Evolutionary conservation across 2,888 invertebrate genomes (phyloP), one percentile per base, ranked within the genome.

Genomic region (Eudasyphora cyanicolor): DNA sequence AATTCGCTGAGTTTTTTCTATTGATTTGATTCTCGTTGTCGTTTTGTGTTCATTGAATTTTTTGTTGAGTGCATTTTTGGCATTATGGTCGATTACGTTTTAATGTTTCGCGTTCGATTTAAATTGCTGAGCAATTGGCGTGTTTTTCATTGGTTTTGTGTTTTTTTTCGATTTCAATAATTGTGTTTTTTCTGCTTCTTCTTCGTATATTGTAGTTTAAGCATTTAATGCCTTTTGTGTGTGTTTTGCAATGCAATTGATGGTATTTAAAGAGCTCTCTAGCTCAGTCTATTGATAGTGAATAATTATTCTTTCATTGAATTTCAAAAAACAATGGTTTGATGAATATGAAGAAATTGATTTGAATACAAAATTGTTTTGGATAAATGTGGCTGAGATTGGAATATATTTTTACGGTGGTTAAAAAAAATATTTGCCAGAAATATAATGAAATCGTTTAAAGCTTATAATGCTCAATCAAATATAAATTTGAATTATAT

Each of bases 1-100:
- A n/a, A n/a, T n/a, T n/a, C n/a, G n/a, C n/a, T n/a, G n/a, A n/a
- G n/a, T 54, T 64, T 67, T 32, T 35, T 8, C 27, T 17, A n/a
- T 49, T n/a, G 24, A 24, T 29, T 57, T 45, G 60, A 42, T 51
- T 21, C 49, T 57, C 10, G 51, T 51, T 10, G 1, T 51, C 49
- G 17, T 60, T 67, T 57, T n/a, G 60, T 75, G 45, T 57, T 79
- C 54, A 80, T 71, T 79, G 49, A 76, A 76, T 67, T 70, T 49
- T 35, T 76, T 38, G 32, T 32, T 57, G 57, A 57, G 49, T 79
- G 82, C 82, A 79, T 85, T 84, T 85, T 79, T 73, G 74, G 82
- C 82, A 74, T 86, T 77, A 82, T 75, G 84, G 62, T 79, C 82
- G 85, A 86, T 79, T 84, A 84, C 77, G 77, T 73, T 78, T 84